Base-by-base conservation (phyloP, 2,888 invertebrate genomes). In the Apamea sordens region DNA sequence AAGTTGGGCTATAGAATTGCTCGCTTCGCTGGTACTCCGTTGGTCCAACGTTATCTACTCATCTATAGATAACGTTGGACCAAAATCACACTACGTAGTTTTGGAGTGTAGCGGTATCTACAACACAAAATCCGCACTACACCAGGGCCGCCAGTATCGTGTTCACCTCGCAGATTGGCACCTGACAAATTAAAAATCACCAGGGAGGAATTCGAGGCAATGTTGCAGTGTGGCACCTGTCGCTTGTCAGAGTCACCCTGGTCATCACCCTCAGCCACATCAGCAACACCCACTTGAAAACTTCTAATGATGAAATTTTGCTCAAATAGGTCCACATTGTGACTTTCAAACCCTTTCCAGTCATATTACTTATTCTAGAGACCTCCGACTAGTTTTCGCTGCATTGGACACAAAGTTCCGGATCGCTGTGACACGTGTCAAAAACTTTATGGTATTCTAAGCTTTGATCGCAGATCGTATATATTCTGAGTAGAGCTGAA, bases 381-480 rank as follows among this genome's bases (percentile, higher is more conserved):
- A 77, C 7, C 21, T 36, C 11, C 28, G 21, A 70, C 50, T 59
- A 83, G 64, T 32, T 70, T 83, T 65, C 21, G 1, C 47, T 69
- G 64, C 41, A 65, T 50, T 59, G 13, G 69, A 41, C 18, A 59
- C 28, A 78, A 70, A 65, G 41, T 84, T 78, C 50, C 28, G 24
- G 24, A 65, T 36, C 15, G 44, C 18, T 78, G 18, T 24, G 68
- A 64, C 36, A 69, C 36, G 44, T 77, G 68, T 77, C 68, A 41
- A 68, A 82, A 82, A 82, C n/a, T 53, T 28, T 41, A 18, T 41
- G 28, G 11, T 8, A 15, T 65, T 61, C 28, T 47, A 67, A 50
- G 28, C 47, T 67, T 61, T 36, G 11, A 36, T 56, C 3, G 65
- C 32, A 65, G 41, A 59, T 0, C 2, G 28, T 41, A 69, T 83